Percentiles rank a stretch among this genome's conserved stretches.
These are phyloP conservation scores for Hippotragus niger DNA, from an alignment of 2,113 vertebrate genomes.

Conservation along the genomic window DNA sequence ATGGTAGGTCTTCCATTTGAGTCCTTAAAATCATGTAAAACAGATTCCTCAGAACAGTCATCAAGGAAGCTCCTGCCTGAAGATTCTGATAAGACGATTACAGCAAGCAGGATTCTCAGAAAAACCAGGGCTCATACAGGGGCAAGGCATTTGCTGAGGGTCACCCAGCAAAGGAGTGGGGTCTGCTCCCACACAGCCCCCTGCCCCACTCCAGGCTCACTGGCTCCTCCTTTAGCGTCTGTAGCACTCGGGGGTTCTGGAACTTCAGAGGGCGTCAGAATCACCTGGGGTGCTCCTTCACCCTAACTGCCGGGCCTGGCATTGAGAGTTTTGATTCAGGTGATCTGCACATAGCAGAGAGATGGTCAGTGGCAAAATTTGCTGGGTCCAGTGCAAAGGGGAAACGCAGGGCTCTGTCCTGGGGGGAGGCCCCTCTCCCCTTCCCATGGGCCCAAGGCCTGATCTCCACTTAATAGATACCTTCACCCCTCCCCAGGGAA, in stretches of 20 bases:
- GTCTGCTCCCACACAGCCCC: neutral
- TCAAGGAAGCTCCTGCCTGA: neutral
- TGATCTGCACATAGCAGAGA: neutral
- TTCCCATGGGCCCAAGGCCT: neutral
- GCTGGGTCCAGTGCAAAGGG: neutral
- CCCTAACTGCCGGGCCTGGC: neutral
- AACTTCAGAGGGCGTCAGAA: too few species aligned
- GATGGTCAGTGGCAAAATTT: neutral
- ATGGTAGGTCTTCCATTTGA: neutral
- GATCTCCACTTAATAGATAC: neutral
- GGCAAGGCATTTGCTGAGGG: neutral
- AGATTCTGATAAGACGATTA: neutral
- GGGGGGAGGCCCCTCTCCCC: neutral
- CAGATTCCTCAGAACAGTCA: neutral
- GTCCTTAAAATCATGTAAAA: neutral
- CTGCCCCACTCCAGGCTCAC: too few species aligned
- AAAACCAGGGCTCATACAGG: neutral
- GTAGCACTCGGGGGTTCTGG: neutral
- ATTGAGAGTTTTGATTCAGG: neutral
- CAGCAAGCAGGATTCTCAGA: neutral
- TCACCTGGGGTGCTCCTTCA: neutral
- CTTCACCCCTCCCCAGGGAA: neutral
- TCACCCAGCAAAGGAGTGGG: neutral
- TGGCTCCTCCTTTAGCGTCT: neutral
- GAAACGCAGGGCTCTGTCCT: neutral